These are phyloP conservation scores for Dascillus cervinus DNA, from an alignment of 2,888 invertebrate genomes.

Conservation along the genomic window DNA sequence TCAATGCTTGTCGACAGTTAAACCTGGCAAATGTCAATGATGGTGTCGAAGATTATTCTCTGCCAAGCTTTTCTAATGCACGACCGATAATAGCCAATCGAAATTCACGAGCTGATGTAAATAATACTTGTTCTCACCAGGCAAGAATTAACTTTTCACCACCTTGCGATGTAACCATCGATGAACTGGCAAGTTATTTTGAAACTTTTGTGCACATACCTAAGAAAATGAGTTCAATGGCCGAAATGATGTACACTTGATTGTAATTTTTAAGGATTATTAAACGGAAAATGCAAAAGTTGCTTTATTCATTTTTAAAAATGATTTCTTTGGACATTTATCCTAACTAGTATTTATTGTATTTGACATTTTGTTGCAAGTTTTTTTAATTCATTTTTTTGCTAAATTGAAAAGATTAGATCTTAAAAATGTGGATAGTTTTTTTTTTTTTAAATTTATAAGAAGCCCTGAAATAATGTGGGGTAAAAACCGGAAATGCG, in stretches of 20 bases:
- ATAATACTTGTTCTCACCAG: slow-evolving; percentile 67
- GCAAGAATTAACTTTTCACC: slow-evolving; percentile 54
- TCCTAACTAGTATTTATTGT: no score
- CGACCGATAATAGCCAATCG: slow-evolving; percentile 20
- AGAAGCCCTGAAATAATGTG: no score
- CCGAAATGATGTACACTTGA: slow-evolving; percentile 97
- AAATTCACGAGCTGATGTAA: slow-evolving; percentile 17
- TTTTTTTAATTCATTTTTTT: no score
- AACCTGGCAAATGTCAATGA: slow-evolving; percentile 32
- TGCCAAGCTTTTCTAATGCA: slow-evolving; percentile 32
- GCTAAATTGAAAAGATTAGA: no score
- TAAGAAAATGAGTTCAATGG: slow-evolving; percentile 96
- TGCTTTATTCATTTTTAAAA: no score
- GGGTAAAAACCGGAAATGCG: no score
- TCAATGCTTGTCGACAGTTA: slow-evolving; percentile 39
- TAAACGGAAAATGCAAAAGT: no score
- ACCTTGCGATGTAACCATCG: slow-evolving; percentile 82
- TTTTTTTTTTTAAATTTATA: no score
- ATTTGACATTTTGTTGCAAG: no score
- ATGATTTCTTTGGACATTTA: no score
- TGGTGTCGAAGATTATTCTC: slow-evolving; percentile 27
- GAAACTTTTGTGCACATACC: slow-evolving; percentile 94
- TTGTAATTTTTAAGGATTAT: slow-evolving; percentile 4
- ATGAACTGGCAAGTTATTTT: slow-evolving; percentile 92
- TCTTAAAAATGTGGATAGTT: no score